A percentile compares a stretch with the other conserved stretches of the same genome.
Evolutionary conservation across 2,888 invertebrate species (phyloP).

Genomic region (Drosophila borealis): DNA sequence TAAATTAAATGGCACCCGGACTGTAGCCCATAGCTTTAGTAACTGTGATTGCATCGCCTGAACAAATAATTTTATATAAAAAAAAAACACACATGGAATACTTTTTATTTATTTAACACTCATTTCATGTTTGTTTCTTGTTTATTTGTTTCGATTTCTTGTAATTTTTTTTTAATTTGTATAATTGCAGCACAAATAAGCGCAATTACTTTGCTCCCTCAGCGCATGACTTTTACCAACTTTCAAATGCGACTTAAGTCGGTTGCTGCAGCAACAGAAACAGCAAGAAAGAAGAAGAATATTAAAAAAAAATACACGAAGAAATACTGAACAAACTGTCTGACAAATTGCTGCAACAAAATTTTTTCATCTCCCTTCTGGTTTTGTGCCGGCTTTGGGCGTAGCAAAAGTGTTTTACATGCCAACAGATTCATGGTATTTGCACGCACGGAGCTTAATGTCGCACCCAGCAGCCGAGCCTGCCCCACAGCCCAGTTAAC

Average conservation of each 20-base stretch:
- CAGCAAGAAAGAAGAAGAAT: slow-evolving; percentile 12
- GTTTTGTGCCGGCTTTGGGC: slow-evolving; percentile 69
- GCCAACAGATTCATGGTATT: slow-evolving; percentile 79
- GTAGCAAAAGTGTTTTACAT: slow-evolving; percentile 79
- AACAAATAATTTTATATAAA: slow-evolving; percentile 35
- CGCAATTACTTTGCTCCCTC: slow-evolving; percentile 56
- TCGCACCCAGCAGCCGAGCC: slow-evolving; percentile 56
- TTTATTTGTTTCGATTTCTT: slow-evolving; percentile 15
- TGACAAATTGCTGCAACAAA: slow-evolving; percentile 78
- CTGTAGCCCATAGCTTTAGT: slow-evolving; percentile 26
- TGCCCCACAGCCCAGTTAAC: slow-evolving; percentile 8
- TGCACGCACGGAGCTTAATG: slow-evolving; percentile 81
- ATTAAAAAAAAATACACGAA: slow-evolving; percentile 22
- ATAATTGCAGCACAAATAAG: slow-evolving; percentile 75
- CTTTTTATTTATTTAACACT: slow-evolving; percentile 31
- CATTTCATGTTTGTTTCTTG: slow-evolving; percentile 16
- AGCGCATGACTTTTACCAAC: slow-evolving; percentile 64
- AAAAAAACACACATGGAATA: slow-evolving; percentile 17
- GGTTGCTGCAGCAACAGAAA: slow-evolving; percentile 35
- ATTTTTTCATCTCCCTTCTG: slow-evolving; percentile 34
- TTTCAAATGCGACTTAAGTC: slow-evolving; percentile 75
- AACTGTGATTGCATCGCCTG: slow-evolving; percentile 57
- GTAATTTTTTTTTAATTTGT: slow-evolving; percentile 59
- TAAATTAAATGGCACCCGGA: slow-evolving; percentile 74
- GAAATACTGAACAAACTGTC: slow-evolving; percentile 74